These are phyloP conservation scores for Tenthredo distinguenda DNA, from an alignment of 2,888 invertebrate genomes.

Conservation along the genomic window DNA sequence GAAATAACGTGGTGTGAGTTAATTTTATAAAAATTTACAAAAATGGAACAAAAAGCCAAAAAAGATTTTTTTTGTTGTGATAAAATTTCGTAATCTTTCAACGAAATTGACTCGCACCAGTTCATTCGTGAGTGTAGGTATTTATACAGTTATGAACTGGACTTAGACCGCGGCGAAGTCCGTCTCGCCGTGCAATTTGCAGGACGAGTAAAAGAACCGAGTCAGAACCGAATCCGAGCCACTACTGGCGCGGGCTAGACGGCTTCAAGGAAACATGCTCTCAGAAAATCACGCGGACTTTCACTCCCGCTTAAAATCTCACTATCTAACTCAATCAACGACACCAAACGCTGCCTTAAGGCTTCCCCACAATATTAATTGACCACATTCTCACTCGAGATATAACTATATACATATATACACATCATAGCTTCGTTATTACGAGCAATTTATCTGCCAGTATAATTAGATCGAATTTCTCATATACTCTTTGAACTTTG, in stretches of 20 bases:
- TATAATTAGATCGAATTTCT: constrained; percentile 2
- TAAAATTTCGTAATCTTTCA: background rate
- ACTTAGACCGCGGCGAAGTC: background rate
- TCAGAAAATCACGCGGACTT: constrained; percentile 52
- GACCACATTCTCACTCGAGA: background rate
- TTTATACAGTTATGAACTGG: background rate
- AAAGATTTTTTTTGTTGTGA: background rate
- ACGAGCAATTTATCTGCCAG: background rate
- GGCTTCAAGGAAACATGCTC: constrained; percentile 26
- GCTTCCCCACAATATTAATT: constrained; percentile 14
- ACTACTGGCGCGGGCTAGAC: background rate
- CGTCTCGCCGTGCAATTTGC: background rate
- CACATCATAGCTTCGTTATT: background rate
- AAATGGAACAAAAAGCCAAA: background rate
- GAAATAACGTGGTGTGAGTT: background rate
- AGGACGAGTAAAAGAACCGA: background rate
- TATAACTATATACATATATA: background rate
- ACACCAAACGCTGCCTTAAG: constrained; percentile 18
- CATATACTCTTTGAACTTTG: background rate
- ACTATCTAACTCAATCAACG: constrained; percentile 51
- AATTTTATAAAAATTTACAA: background rate
- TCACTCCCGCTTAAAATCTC: constrained; percentile 53
- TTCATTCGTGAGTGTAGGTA: background rate
- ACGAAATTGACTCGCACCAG: background rate
- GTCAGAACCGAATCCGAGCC: constrained; percentile 17